phyloP scores from a whole-genome alignment of 2,113 vertebrate genomes.

The Lutjanus erythropterus region DNA sequence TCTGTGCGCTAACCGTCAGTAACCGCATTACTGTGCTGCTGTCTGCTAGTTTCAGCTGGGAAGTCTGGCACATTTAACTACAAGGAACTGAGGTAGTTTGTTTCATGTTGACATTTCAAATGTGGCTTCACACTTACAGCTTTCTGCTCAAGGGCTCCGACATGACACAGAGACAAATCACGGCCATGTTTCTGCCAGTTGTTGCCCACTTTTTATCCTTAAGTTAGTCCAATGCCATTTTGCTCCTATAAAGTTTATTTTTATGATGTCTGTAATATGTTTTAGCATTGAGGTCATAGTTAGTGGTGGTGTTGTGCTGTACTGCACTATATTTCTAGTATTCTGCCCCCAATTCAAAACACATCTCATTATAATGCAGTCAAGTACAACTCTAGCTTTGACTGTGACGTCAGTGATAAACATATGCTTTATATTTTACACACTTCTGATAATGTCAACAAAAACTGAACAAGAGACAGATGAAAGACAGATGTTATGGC shows the following conservation, averaged over 20 bases:
- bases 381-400: too few species aligned
- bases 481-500: neutral
- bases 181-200: neutral
- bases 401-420: too few species aligned
- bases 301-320: too few species aligned
- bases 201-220: neutral
- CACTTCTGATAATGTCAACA: neutral
- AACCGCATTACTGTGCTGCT: slow-evolving; percentile 23
- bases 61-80: slow-evolving; percentile 1
- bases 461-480: neutral
- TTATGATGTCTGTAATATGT: neutral
- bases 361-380: too few species aligned
- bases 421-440: neutral
- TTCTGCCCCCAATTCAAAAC: too few species aligned
- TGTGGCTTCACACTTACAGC: neutral
- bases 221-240: neutral
- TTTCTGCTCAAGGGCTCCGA: neutral
- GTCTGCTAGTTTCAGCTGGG: neutral
- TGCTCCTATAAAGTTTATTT: neutral
- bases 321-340: too few species aligned
- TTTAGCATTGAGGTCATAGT: too few species aligned
- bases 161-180: neutral
- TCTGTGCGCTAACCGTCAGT: slow-evolving; percentile 4
- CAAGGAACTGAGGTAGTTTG: neutral
- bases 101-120: neutral